A percentile compares a stretch with the other conserved stretches of the same genome.
Evolutionary conservation across 2,888 invertebrate species (phyloP).

Genomic region (Dryobotodes eremita): DNA sequence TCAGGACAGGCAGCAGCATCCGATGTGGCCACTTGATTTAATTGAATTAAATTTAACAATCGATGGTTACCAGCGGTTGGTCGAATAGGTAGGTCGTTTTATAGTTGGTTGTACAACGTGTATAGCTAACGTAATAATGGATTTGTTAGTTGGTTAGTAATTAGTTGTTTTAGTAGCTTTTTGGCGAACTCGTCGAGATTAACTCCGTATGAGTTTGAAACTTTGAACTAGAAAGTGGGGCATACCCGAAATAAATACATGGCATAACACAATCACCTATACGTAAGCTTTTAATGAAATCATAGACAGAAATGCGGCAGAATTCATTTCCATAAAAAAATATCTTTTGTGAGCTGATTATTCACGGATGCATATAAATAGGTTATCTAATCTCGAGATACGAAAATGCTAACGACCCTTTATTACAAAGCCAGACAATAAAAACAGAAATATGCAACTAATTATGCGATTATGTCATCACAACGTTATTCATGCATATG

Average conservation of each 20-base stretch:
- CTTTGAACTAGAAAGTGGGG: background rate
- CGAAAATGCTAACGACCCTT: conserved; percentile 38
- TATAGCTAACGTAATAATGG: conserved; percentile 25
- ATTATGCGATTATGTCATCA: conserved; percentile 58
- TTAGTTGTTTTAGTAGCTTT: background rate
- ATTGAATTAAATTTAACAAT: conserved; percentile 88
- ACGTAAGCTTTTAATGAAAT: background rate
- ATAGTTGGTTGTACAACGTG: conserved; percentile 47
- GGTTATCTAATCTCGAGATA: conserved; percentile 50
- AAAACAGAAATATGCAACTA: conserved; percentile 58
- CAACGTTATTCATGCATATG: conserved; percentile 47
- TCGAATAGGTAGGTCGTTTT: conserved; percentile 50
- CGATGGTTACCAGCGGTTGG: conserved; percentile 68
- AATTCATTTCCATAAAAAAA: background rate
- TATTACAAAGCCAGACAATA: conserved; percentile 40
- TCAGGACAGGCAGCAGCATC: conserved; percentile 71
- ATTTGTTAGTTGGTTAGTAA: background rate
- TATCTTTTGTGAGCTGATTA: conserved; percentile 28
- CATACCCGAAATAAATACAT: background rate
- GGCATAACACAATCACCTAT: background rate
- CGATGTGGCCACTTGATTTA: conserved; percentile 84
- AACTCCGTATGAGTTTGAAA: background rate
- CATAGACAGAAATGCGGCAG: background rate
- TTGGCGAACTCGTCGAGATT: background rate
- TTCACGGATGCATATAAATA: conserved; percentile 17